Evolutionary conservation across 2,888 invertebrate genomes (phyloP).

Genomic region (Syrphus vitripennis): DNA sequence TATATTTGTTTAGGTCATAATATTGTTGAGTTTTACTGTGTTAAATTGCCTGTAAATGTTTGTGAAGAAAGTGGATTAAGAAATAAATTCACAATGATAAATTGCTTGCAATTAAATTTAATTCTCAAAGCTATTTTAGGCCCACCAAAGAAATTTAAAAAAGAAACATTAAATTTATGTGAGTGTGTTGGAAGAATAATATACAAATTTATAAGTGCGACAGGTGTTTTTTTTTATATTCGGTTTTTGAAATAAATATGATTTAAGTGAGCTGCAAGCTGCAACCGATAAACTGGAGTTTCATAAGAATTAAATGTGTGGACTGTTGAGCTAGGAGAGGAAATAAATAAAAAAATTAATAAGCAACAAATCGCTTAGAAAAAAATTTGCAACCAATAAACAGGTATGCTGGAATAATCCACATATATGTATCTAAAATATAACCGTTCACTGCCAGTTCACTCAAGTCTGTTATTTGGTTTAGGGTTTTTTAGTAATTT

Average conservation of each 20-base stretch:
- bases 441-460: no score
- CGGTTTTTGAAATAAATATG: background rate
- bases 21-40: background rate
- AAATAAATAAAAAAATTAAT: no score
- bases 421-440: no score
- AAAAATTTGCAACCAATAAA: no score
- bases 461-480: no score
- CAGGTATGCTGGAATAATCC: no score
- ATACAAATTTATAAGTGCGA: background rate
- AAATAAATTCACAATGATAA: background rate
- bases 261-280: background rate
- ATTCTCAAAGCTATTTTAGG: background rate
- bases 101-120: background rate
- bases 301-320: background rate
- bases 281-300: background rate
- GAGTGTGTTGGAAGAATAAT: background rate
- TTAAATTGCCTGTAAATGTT: conserved; percentile 9
- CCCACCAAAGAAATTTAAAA: no score
- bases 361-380: no score
- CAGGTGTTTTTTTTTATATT: background rate
- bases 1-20: background rate
- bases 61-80: background rate
- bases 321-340: no score
- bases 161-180: no score
- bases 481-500: no score